phyloP scores from a whole-genome alignment of 2,888 invertebrate genomes.

The Allacma fusca region DNA sequence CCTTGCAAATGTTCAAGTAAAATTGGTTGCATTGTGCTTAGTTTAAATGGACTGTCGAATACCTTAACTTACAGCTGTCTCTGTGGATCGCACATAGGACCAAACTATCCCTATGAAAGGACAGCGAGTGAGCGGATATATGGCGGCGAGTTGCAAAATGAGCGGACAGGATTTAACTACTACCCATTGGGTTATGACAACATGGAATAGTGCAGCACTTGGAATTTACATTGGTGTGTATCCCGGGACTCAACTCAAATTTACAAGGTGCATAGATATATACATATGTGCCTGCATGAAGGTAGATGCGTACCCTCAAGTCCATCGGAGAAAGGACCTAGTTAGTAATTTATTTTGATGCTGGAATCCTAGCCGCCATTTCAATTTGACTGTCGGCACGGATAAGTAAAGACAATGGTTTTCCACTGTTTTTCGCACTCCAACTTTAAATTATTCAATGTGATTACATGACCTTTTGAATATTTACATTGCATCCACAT shows the following conservation, averaged over 20 bases:
- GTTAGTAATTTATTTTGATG: not conserved
- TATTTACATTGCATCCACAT: slow-evolving; percentile 13
- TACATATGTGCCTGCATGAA: too few relatives aligned
- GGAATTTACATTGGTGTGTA: too few relatives aligned
- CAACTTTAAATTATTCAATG: slow-evolving; percentile 23
- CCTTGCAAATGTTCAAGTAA: too few relatives aligned
- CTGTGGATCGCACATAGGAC: too few relatives aligned
- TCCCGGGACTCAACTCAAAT: too few relatives aligned
- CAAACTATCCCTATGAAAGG: too few relatives aligned
- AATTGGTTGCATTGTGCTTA: too few relatives aligned
- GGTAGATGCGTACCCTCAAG: not conserved
- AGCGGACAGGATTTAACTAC: not conserved
- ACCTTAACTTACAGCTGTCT: too few relatives aligned
- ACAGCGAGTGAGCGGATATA: too few relatives aligned
- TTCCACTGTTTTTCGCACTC: slow-evolving; percentile 1
- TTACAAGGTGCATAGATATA: too few relatives aligned
- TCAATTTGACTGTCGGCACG: not conserved
- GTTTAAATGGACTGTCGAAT: too few relatives aligned
- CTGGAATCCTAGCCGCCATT: not conserved
- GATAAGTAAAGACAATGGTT: slow-evolving; percentile 17
- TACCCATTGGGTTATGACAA: not conserved
- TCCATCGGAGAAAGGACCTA: not conserved
- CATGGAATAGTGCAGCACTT: too few relatives aligned
- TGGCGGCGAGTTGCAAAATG: not conserved
- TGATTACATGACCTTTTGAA: slow-evolving; percentile 28